These are phyloP conservation scores for Trididemnum miniatum DNA, from an alignment of 23 tunicate species.

Conservation along the genomic window DNA sequence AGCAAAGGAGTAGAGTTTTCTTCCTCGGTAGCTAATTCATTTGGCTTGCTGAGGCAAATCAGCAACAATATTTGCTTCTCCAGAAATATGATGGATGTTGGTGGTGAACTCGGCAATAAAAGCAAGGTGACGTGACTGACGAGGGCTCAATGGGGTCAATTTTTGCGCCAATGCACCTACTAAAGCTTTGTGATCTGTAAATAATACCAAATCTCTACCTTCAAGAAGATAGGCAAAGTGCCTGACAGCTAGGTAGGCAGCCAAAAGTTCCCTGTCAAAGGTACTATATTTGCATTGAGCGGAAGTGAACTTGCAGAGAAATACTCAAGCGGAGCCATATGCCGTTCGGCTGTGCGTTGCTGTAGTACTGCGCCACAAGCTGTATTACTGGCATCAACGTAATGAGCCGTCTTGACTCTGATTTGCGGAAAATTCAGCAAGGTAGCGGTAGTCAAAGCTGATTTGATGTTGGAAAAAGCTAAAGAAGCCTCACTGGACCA, in stretches of 20 bases:
- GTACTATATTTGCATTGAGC: slow-evolving; percentile 1
- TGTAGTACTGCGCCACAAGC: background rate
- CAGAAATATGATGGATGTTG: too few species aligned
- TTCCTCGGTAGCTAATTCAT: too few species aligned
- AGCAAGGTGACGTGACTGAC: too few species aligned
- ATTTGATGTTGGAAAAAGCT: background rate
- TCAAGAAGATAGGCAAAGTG: background rate
- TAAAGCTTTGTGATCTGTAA: slow-evolving; percentile 28
- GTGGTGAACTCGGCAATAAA: too few species aligned
- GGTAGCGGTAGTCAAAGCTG: background rate
- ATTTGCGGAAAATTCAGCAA: background rate
- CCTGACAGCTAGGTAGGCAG: background rate
- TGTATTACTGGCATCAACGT: background rate
- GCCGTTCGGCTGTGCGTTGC: background rate
- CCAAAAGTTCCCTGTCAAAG: slow-evolving; percentile 27
- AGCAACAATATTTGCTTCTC: too few species aligned
- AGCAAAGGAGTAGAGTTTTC: too few species aligned
- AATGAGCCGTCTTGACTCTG: background rate
- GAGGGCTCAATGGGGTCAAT: too few species aligned
- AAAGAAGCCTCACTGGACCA: background rate
- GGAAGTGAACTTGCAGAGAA: too few species aligned
- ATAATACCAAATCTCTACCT: slow-evolving; percentile 13
- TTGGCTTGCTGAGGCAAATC: too few species aligned
- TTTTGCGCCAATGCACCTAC: too few species aligned
- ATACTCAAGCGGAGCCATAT: too few species aligned